Evolutionary conservation across 2,888 invertebrate species (phyloP).

Genomic region (Leptinotarsa tumamoca): DNA sequence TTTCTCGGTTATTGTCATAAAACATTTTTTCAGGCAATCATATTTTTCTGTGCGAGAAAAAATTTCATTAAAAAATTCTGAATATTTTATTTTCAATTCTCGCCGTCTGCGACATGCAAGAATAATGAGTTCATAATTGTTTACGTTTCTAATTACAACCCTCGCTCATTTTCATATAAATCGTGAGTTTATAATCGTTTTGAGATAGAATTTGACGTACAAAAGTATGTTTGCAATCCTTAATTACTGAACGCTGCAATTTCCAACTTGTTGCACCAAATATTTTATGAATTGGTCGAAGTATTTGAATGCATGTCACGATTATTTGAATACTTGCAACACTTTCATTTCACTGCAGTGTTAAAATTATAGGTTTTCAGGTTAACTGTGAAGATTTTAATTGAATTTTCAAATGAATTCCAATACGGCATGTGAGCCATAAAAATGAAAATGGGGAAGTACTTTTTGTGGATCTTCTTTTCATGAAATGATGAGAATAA

Average conservation of each 20-base stretch:
- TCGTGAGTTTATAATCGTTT: background rate
- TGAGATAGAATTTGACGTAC: background rate
- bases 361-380: no score
- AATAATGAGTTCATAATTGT: background rate
- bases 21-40: background rate
- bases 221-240: background rate
- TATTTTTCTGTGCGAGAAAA: background rate
- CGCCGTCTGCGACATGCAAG: background rate
- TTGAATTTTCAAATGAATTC: no score
- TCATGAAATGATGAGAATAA: no score
- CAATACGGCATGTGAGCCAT: no score
- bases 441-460: no score
- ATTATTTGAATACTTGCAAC: background rate
- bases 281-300: background rate
- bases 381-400: no score
- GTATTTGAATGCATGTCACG: background rate
- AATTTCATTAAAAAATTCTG: background rate
- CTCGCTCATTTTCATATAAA: background rate
- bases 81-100: slow-evolving; percentile 7
- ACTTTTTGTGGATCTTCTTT: no score
- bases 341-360: no score
- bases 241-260: background rate
- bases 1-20: no score
- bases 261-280: slow-evolving; percentile 4
- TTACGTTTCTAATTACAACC: slow-evolving; percentile 2